Conservation (phyloP, 2,888 invertebrate species). For the Chrysotoxum bicinctum region DNA sequence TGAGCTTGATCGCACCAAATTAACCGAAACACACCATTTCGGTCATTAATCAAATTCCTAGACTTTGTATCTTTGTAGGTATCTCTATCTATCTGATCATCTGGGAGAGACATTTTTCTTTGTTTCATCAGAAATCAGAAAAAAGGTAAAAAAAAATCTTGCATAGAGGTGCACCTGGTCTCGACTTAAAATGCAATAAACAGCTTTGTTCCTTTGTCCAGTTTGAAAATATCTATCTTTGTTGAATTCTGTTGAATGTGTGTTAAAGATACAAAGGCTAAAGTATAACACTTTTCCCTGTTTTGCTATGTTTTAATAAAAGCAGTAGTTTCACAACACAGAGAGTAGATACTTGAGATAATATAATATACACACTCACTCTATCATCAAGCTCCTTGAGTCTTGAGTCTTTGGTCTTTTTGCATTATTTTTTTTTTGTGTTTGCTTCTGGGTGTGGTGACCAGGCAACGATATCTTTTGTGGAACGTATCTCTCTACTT, state of each 20-base stretch:
- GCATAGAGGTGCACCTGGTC: conserved; percentile 54
- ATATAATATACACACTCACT: not conserved
- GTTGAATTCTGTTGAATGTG: not conserved
- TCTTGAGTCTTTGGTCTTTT: conserved; percentile 6
- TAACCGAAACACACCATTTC: conserved; percentile 24
- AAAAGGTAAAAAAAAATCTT: not conserved
- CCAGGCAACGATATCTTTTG: conserved; percentile 31
- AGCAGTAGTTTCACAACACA: conserved; percentile 47
- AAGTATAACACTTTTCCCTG: conserved; percentile 58
- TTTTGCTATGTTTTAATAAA: not conserved
- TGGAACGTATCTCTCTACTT: not conserved
- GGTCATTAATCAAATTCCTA: conserved; percentile 63
- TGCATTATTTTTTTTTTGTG: not conserved
- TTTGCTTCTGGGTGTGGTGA: conserved; percentile 62
- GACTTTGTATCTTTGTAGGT: not conserved
- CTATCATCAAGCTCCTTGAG: conserved; percentile 39
- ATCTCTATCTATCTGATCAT: conserved; percentile 40
- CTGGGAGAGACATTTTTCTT: conserved; percentile 40
- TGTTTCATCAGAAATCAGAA: conserved; percentile 35
- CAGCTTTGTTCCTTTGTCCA: conserved; percentile 69
- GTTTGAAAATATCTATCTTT: conserved; percentile 5
- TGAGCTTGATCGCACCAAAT: conserved; percentile 40
- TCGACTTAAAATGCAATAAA: conserved; percentile 60
- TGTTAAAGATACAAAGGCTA: conserved; percentile 33
- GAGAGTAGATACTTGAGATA: conserved; percentile 42